Conservation (phyloP, 2,113 vertebrate species). For the Hassar affinis region DNA sequence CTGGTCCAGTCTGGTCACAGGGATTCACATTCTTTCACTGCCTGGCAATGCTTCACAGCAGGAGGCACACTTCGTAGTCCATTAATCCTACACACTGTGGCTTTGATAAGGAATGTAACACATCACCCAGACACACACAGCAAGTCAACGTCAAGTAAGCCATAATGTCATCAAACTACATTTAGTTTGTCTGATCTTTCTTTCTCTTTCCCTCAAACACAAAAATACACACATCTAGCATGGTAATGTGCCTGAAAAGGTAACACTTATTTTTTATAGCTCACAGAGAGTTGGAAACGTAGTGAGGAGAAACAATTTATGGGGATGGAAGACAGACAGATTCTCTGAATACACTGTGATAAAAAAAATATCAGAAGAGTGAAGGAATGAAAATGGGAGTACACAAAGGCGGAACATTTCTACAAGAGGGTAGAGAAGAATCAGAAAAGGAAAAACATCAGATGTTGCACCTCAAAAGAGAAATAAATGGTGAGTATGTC, state of each 20-base stretch:
- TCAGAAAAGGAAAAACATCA: neutral
- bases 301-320: neutral
- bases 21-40: constrained; percentile 1
- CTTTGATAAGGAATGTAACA: constrained; percentile 4
- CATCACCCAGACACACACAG: neutral
- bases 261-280: constrained; percentile 45
- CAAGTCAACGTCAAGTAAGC: neutral
- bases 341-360: neutral
- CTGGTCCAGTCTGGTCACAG: neutral
- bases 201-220: neutral
- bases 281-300: constrained; percentile 39
- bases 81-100: constrained; percentile 23
- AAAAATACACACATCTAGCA: constrained; percentile 40
- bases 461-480: constrained; percentile 61
- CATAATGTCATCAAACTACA: neutral
- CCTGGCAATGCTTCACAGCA: constrained; percentile 9
- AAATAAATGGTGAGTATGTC: constrained; percentile 52
- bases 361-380: constrained; percentile 36
- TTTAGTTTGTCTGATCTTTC: neutral
- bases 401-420: constrained; percentile 14
- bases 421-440: constrained; percentile 10
- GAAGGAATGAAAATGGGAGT: constrained; percentile 38
- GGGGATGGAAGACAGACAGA: neutral
- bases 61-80: neutral
- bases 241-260: constrained; percentile 15